phyloP scores from a whole-genome alignment of 2,113 vertebrate genomes.

The Cygnus buccinator region DNA sequence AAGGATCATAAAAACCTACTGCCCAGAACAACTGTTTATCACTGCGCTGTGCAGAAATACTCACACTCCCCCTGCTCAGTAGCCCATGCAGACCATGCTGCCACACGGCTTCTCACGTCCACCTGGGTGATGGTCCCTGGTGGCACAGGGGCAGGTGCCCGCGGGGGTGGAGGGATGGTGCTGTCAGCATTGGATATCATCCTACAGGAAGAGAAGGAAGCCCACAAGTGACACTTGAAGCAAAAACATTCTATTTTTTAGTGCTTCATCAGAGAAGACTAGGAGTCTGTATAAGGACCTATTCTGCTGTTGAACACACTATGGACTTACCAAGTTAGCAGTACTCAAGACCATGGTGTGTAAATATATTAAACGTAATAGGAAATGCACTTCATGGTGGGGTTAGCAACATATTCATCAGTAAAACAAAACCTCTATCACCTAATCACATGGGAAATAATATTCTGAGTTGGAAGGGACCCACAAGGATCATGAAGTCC shows the following conservation, averaged over 20 bases:
- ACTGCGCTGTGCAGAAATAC: not conserved
- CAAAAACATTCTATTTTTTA: fast-evolving
- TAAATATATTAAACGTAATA: not conserved
- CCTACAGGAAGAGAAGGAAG: slow-evolving; percentile 61
- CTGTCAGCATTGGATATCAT: slow-evolving; percentile 90
- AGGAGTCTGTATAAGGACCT: not conserved
- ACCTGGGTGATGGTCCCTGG: slow-evolving; percentile 82
- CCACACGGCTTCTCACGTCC: slow-evolving; percentile 86
- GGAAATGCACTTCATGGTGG: fast-evolving
- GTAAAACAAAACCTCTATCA: not conserved
- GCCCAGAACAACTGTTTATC: fast-evolving
- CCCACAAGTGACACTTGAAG: not conserved
- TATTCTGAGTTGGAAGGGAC: too few species aligned
- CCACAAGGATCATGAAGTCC: too few species aligned
- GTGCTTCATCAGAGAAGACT: not conserved
- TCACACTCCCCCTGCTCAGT: slow-evolving; percentile 89
- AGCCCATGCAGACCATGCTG: slow-evolving; percentile 88
- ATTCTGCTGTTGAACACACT: fast-evolving
- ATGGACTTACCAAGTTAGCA: not conserved
- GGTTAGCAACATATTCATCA: not conserved
- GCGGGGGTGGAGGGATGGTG: slow-evolving; percentile 88
- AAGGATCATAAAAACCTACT: not conserved
- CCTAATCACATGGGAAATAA: not conserved
- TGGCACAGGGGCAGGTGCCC: slow-evolving; percentile 85
- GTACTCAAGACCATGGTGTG: not conserved